Base-by-base conservation (phyloP, 1,140 invertebrate genomes). In the Melitaea cinxia region DNA sequence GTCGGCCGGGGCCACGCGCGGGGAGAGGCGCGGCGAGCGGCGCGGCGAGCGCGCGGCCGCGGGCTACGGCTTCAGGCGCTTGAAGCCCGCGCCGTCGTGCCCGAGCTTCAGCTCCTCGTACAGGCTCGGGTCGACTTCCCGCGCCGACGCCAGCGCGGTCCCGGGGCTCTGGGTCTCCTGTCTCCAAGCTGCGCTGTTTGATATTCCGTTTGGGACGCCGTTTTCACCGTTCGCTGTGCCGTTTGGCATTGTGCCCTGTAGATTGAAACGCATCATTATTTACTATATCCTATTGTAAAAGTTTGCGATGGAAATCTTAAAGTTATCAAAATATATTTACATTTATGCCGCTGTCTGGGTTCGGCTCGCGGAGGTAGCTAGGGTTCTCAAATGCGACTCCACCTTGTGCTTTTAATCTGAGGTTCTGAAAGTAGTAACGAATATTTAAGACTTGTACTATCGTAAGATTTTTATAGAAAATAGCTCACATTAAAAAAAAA, bases 381-480 rank as follows among this genome's bases (percentile, higher is more conserved):
- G 96, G 96, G 91, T 97, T 97, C 82, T 96, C 96, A 82, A 97
- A 97, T 2, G 95, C 95, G 50, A 96, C 95, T 17, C 95, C 95
- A 54, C 93, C 93, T 66, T 92, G 91, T 17, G 92, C 89, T 65
- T 93, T 93, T 15, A 92, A 74, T 56, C 91, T 89, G 26, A 93
- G 81, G 70, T 85, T 89, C 90, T 91, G 80, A 42, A 71, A 77
- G 14, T 14, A 9, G 4, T 4, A 17, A 17, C 5, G 2, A 17
- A 1, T 17, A 17, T 7, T 1, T 17, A 42, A 0, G 0, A 39
- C 4, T 14, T 0, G 0, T n/a, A 37, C 4, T 37, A 37, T 37
- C 14, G 1, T 12, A 28, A 4, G 26, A 3, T 4, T 28, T 4
- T 3, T 7, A 28, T 28, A 3, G 7, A 28, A 4, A 28, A 28